Conservation (phyloP, 2,113 vertebrate species). For the Dissostichus mawsoni region DNA sequence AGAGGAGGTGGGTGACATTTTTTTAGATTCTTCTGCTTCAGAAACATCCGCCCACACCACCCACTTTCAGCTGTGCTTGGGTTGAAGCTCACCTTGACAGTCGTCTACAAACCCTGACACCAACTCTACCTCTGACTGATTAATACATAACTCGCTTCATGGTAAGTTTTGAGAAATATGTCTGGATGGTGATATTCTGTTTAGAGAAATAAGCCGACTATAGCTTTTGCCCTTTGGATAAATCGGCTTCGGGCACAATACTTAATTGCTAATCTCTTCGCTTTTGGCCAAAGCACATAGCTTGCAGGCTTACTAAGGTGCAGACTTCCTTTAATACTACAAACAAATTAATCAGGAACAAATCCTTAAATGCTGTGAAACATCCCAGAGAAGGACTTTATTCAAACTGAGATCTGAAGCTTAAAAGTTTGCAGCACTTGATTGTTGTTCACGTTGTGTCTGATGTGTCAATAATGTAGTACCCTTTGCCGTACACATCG, state of each 20-base stretch:
- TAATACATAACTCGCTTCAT: background rate
- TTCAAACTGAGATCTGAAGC: conserved; percentile 4
- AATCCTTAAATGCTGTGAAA: conserved; percentile 18
- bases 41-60: conserved; percentile 27
- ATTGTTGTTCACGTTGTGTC: conserved; percentile 27
- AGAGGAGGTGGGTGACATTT: conserved; percentile 49
- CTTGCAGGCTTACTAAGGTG: conserved; percentile 21
- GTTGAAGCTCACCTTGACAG: background rate
- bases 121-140: conserved; percentile 6
- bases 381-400: background rate
- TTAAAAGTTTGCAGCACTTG: background rate
- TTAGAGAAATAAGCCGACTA: conserved; percentile 6
- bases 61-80: background rate
- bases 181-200: background rate
- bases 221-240: conserved; percentile 24
- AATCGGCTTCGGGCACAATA: conserved; percentile 23
- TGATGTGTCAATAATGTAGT: background rate
- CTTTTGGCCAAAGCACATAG: conserved; percentile 41
- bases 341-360: conserved; percentile 27
- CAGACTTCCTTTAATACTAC: conserved; percentile 30
- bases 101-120: background rate
- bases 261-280: conserved; percentile 45
- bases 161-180: background rate
- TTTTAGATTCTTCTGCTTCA: background rate
- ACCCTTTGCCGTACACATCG: background rate